A percentile compares a stretch with the other conserved stretches of the same genome.
These are phyloP conservation scores for Lordiphosa collinella DNA, from an alignment of 1,140 invertebrate genomes.

Conservation along the genomic window DNA sequence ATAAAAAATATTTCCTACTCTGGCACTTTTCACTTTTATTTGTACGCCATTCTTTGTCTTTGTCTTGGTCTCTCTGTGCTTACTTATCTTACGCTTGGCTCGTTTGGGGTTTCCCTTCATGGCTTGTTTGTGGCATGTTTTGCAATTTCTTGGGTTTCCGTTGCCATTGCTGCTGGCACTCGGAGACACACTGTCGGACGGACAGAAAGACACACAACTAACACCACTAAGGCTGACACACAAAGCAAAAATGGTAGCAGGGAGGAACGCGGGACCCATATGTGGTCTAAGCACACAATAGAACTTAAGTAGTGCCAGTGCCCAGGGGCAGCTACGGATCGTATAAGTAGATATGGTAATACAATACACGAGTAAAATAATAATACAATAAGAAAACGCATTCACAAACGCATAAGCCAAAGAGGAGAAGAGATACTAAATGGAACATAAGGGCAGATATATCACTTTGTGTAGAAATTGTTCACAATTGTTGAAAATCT, in stretches of 20 bases:
- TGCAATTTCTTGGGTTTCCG: conserved; percentile 12
- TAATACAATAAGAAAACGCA: conserved; percentile 9
- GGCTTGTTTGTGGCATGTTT: conserved; percentile 11
- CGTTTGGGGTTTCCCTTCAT: neutral
- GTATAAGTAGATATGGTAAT: conserved; percentile 6
- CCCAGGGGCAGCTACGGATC: conserved; percentile 1
- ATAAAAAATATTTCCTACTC: conserved; percentile 3
- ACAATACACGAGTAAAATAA: conserved; percentile 11
- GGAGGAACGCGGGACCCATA: neutral
- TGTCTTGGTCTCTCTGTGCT: neutral
- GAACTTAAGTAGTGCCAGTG: conserved; percentile 7
- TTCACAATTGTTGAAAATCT: too few species aligned
- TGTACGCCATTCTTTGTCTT: neutral
- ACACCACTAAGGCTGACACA: conserved; percentile 3
- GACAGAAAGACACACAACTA: too few species aligned
- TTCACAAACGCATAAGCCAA: neutral
- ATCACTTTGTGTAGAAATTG: too few species aligned
- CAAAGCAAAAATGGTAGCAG: conserved; percentile 7
- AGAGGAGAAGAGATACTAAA: too few species aligned
- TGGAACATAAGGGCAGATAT: too few species aligned
- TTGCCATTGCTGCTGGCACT: conserved; percentile 2
- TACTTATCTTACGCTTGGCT: neutral
- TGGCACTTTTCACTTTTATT: conserved; percentile 5
- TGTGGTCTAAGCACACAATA: conserved; percentile 9
- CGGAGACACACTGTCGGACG: too few species aligned